A percentile compares a stretch with the other conserved stretches of the same genome.
Conservation (phyloP, 2,797 vertebrate species). For the Balearica regulorum region DNA sequence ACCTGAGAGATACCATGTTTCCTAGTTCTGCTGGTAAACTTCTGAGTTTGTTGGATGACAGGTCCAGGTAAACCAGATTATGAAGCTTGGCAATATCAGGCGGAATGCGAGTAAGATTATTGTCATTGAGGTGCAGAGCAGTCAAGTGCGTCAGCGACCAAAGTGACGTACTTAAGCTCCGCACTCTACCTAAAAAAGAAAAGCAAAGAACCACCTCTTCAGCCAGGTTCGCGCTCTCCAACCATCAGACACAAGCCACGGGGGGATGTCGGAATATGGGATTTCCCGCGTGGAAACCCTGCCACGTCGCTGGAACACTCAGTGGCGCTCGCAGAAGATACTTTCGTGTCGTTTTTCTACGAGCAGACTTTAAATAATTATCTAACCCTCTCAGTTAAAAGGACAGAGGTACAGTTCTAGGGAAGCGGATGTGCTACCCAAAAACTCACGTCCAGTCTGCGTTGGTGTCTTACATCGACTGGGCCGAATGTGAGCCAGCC, state of each 20-base stretch:
- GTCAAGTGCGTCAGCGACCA: conserved; percentile 99
- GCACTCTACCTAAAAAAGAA: conserved; percentile 86
- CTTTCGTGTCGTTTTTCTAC: fast-evolving
- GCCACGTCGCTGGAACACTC: neutral
- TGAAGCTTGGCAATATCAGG: conserved; percentile 98
- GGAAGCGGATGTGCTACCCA: neutral
- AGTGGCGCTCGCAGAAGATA: neutral
- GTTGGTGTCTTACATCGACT: neutral
- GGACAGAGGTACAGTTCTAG: neutral
- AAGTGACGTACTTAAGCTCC: conserved; percentile 91
- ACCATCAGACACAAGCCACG: neutral
- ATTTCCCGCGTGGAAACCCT: neutral
- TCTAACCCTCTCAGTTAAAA: neutral
- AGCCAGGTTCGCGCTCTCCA: neutral
- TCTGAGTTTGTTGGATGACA: conserved; percentile 99
- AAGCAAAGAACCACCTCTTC: neutral
- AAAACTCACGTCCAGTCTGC: fast-evolving
- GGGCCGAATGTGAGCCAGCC: neutral
- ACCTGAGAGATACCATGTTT: conserved; percentile 99
- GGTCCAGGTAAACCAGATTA: conserved; percentile 96
- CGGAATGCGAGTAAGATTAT: conserved; percentile 95
- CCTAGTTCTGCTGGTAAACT: conserved; percentile 99
- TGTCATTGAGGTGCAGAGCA: conserved; percentile 97
- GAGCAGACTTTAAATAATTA: neutral
- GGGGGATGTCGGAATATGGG: neutral